A percentile compares a stretch with the other conserved stretches of the same genome.
Conservation (phyloP, 2,888 invertebrate genomes). For the Amphipoea lucens region DNA sequence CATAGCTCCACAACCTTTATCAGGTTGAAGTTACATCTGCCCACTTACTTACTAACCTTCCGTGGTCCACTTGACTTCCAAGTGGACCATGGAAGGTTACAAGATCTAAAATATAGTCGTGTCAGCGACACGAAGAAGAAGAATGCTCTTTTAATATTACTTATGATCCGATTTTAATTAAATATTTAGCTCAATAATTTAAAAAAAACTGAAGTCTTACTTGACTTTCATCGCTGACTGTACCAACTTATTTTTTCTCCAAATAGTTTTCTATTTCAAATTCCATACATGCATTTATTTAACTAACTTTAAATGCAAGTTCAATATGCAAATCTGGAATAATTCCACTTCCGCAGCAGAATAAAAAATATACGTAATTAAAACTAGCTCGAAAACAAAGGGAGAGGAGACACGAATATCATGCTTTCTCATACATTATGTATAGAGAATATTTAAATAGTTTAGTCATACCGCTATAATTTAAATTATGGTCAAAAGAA, state of each 20-base stretch:
- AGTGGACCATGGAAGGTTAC: neutral
- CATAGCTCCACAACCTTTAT: neutral
- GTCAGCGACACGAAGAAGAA: neutral
- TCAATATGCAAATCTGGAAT: conserved; percentile 23
- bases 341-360: neutral
- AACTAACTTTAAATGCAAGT: neutral
- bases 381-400: conserved; percentile 24
- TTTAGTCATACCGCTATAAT: conserved; percentile 32
- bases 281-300: neutral
- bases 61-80: neutral
- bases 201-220: no score
- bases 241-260: neutral
- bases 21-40: neutral
- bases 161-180: neutral
- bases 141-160: neutral
- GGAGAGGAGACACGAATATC: conserved; percentile 22
- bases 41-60: neutral
- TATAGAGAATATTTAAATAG: conserved; percentile 51
- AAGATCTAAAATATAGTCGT: neutral
- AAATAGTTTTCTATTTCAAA: neutral
- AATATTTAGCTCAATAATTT: neutral
- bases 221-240: neutral
- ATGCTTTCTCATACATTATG: conserved; percentile 58
- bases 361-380: conserved; percentile 24
- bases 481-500: conserved; percentile 51